Evolutionary conservation across 2,113 vertebrate species (phyloP), one percentile per base, ranked within the genome.

Genomic region (Caretta caretta): DNA sequence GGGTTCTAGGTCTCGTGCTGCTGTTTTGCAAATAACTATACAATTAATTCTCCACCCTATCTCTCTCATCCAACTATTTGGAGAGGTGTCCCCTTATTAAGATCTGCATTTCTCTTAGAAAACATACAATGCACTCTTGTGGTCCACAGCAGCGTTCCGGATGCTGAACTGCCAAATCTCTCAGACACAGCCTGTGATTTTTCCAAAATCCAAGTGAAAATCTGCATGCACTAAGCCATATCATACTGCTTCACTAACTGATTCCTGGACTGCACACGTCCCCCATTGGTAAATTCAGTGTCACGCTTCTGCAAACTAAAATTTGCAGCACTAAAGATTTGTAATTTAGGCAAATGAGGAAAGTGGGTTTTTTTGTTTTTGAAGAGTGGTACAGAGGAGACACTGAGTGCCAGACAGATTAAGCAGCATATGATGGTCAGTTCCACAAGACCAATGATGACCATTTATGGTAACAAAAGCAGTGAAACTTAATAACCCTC

Each of bases 381-480:
- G 1, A 27, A 78, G 48, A 48, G 42, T 29, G 24, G 42, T 29
- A 78, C 24, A 48, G 19, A 29, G 6, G 75, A 24, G n/a, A 78
- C 4, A 38, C 8, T 8, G 65, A 69, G 16, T 69, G 10, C 65
- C 11, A 85, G 27, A 78, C 46, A 24, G 49, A 24, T 42, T 19
- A 50, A 53, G 25, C 48, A 19, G 27, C 48, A 80, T 80, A 17
- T n/a, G 49, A 17, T 49, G 22, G 57, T 56, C 46, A 91, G 3
- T 0, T 1, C 1, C 1, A 29, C 78, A 29, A 2, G 17, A 84
- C 25, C 38, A 9, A 0, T 20, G 57, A 49, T 83, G 83, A 79
- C 79, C 1, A 5, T 78, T 78, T n/a, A 42, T 0, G 86, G 50
- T 1, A 80, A 84, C 35, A 90, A 95, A 94, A 93, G 51, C 92